Evolutionary conservation across 2,113 vertebrate genomes (phyloP), one percentile per base, ranked within the genome.

Genomic region (Sinosuthora webbiana): DNA sequence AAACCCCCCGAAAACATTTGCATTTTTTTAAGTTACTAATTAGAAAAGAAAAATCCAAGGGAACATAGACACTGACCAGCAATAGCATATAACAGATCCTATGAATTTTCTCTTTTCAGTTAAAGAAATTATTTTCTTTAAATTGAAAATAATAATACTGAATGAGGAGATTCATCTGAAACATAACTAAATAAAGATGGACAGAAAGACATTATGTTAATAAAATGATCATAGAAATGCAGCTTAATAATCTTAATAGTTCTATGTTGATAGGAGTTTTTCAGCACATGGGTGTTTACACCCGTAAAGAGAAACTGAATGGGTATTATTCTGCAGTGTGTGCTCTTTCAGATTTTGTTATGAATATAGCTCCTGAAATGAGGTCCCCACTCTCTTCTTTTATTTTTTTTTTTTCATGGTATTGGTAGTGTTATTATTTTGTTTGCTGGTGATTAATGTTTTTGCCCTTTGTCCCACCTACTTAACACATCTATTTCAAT

Each of bases 21-120:
- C 27, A 56, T 33, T 41, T 92, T 92, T 93, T 93, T 2, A 85
- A 59, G 79, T 82, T 52, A 44, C 53, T 76, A 56, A 94, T 91
- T 93, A 70, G 64, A 89, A 94, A 89, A 75, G 35, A 85, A 96
- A 95, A 95, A 87, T 73, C 47, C 47, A 86, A 95, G 39, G 47
- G 50, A 87, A 62, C 41, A 62, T 78, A 87, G 39, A 37, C 19
- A 70, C 3, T 93, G 79, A 92, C 50, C 84, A 89, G 60, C 15
- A 85, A 81, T 85, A 87, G 95, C 45, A 41, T 84, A 27, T 31
- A 53, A 75, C 13, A 89, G 35, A 64, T 64, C 64, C 20, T 59
- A 63, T 16, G 55, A 1, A 59, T 92, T 87, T 93, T 68, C 42
- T 64, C 37, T 69, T 96, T 91, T 74, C 28, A 57, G 1, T 71